Base-by-base conservation (phyloP, 2,888 invertebrate genomes). In the Salticus scenicus region DNA sequence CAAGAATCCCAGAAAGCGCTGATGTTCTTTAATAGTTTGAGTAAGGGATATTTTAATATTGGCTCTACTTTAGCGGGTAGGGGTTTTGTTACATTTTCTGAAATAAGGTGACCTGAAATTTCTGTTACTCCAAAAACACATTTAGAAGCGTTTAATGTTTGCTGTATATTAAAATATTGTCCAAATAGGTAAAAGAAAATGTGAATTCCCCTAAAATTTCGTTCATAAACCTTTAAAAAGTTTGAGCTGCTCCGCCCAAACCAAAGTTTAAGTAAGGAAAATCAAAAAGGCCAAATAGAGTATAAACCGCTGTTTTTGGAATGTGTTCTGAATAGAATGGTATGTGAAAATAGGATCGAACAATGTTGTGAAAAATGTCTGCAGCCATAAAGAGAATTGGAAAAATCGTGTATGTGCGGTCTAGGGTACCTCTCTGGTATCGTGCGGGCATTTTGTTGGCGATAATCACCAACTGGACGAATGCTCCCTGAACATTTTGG, bases 351-450 rank as follows among this genome's bases (percentile, higher is more conserved):
- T n/a, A n/a, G n/a, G n/a, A n/a, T n/a, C n/a, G n/a, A n/a, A n/a
- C n/a, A n/a, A n/a, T n/a, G n/a, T n/a, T n/a, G n/a, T n/a, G n/a
- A n/a, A n/a, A n/a, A n/a, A n/a, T n/a, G n/a, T n/a, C n/a, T n/a
- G n/a, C n/a, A n/a, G n/a, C n/a, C n/a, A n/a, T 69, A 0, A 14
- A 69, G 69, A 24, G 63, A 1, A 24, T 5, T 67, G 27, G 63
- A 63, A 63, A 63, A 37, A n/a, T 92, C 91, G n/a, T 89, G 90
- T 0, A 91, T 90, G 33, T 89, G 88, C 1, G 91, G 90, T 85
- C 90, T 84, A 0, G n/a, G 37, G n/a, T n/a, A n/a, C n/a, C n/a
- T 4, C 4, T 37, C 37, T 10, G 37, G 37, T 7, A 37, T 10
- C 10, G 90, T 90, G 27, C 88, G 79, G 0, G 90, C 81, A 84